Base-by-base conservation (phyloP, 2,888 invertebrate genomes). In the Drosophila diplacantha region DNA sequence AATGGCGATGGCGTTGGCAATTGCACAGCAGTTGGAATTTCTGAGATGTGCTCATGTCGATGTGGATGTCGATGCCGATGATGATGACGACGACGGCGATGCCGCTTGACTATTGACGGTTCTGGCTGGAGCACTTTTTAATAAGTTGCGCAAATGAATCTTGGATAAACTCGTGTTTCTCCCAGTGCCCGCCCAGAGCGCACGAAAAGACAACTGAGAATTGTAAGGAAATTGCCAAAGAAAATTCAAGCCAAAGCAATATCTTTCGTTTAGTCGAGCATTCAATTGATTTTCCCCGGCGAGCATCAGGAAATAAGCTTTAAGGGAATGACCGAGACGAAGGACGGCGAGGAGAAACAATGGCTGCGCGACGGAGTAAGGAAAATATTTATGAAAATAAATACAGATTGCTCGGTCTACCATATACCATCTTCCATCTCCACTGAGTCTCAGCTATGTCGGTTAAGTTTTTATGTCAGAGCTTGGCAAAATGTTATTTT, bases 231-330 rank as follows among this genome's bases (percentile, higher is more conserved):
- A 69, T 60, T 34, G 69, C 20, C n/a, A 29, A 43, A 31, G 51
- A 47, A 52, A 61, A 43, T 35, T 35, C 52, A 60, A 52, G 47
- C n/a, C 61, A 52, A 60, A 47, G 61, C 69, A 66, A 66, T 66
- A 69, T 60, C 51, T 60, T 52, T 47, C 50, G 65, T 66, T 66
- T 49, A 69, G 51, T 66, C 46, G 52, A 51, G 69, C 65, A 69
- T 66, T 52, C 65, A 66, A 66, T 69, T 66, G 69, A 60, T 67
- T 65, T 67, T 67, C 32, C 29, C 35, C 32, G 46, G 24, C 37
- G 39, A 32, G 22, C 24, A 20, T 22, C 43, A 35, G 55, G 61
- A 61, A 61, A 61, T 61, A 61, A 50, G 61, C 60, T 60, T 60
- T 37, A 59, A 59, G 43, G n/a, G 24, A 29, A 20, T 11, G 12